Conservation (phyloP, 1,140 invertebrate genomes). For the Rhopalosiphum padi region DNA sequence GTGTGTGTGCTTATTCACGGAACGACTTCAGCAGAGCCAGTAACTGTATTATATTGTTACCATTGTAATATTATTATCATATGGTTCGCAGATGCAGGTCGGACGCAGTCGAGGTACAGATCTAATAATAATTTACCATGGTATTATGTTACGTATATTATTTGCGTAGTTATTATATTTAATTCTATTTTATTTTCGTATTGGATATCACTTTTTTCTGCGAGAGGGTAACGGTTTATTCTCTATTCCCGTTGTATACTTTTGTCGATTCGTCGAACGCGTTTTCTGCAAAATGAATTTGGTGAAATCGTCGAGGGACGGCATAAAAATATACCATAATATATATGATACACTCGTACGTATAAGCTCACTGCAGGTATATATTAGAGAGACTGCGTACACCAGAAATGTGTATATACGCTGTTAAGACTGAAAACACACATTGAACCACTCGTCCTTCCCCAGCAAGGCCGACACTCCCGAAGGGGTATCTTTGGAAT, state of each 20-base stretch:
- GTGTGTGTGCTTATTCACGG: no score
- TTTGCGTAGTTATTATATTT: neutral
- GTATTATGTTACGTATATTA: neutral
- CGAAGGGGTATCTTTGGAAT: constrained; percentile 32
- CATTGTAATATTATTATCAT: neutral
- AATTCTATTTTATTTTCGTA: neutral
- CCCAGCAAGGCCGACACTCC: neutral
- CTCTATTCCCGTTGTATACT: neutral
- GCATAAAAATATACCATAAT: neutral
- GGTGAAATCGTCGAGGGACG: neutral
- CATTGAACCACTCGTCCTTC: neutral
- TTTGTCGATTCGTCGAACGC: neutral
- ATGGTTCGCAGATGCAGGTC: neutral
- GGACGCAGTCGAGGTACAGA: neutral
- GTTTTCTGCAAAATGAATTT: neutral
- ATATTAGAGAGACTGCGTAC: neutral
- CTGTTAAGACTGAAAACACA: constrained; percentile 20
- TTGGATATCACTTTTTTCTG: neutral
- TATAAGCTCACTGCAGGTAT: neutral
- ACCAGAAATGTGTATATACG: neutral
- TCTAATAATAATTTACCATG: neutral
- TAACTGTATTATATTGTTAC: no score
- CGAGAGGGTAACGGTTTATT: neutral
- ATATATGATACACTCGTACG: neutral
- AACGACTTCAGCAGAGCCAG: no score